Conservation (phyloP, 1,140 invertebrate species). For the Drosophila sp. region DNA sequence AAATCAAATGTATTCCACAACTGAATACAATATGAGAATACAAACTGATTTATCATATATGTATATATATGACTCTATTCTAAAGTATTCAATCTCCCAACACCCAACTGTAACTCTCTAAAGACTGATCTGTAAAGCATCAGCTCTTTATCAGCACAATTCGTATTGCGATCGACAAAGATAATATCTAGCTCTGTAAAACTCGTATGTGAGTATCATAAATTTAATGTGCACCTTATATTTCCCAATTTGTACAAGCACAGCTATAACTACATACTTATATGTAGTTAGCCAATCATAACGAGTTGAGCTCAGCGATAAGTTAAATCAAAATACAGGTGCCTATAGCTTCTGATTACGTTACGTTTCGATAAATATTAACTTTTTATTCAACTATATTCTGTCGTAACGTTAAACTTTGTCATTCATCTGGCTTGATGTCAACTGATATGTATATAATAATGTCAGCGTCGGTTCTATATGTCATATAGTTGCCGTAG, state of each 20-base stretch:
- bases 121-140: slow-evolving; percentile 6
- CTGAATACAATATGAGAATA: background rate
- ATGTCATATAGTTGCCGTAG: too few species aligned
- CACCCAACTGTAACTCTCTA: background rate
- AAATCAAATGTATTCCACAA: too few species aligned
- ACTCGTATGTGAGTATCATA: background rate
- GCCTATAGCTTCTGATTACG: slow-evolving; percentile 4
- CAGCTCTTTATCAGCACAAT: background rate
- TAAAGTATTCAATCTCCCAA: too few species aligned
- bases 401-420: too few species aligned
- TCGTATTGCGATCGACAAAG: background rate
- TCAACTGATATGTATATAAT: too few species aligned
- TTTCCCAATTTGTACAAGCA: slow-evolving; percentile 1
- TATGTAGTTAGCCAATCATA: background rate
- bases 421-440: too few species aligned
- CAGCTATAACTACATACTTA: background rate
- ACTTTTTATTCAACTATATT: background rate
- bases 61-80: too few species aligned
- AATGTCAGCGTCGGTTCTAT: too few species aligned
- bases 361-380: background rate
- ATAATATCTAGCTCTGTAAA: too few species aligned
- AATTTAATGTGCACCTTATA: slow-evolving; percentile 18
- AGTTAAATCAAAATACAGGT: slow-evolving; percentile 10
- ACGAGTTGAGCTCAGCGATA: background rate
- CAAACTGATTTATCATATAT: background rate